phyloP scores from a whole-genome alignment of 37 sponge, comb jelly and placozoan species.

The Geodia barretti region DNA sequence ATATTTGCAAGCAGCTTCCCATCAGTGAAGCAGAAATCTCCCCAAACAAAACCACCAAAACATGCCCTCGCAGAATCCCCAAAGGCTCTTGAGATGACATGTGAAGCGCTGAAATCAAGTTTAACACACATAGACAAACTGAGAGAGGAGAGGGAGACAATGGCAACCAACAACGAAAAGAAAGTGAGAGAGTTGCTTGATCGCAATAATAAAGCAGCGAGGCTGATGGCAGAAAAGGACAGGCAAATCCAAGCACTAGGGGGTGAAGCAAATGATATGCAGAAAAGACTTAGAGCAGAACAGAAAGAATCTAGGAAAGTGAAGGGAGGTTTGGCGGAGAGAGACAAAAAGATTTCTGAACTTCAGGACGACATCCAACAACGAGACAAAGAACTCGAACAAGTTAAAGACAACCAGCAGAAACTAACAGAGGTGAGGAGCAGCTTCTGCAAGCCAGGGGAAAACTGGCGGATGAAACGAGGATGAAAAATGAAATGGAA shows the following conservation, averaged over 20 bases:
- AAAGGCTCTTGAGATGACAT: too few species aligned
- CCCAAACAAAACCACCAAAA: too few species aligned
- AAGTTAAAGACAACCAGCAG: background rate
- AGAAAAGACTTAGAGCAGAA: background rate
- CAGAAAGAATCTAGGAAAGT: background rate
- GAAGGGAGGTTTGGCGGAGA: background rate
- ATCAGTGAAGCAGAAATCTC: too few species aligned
- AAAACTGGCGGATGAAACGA: background rate
- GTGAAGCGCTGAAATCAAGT: too few species aligned
- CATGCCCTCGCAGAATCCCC: too few species aligned
- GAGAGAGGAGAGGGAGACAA: too few species aligned
- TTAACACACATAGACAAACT: background rate
- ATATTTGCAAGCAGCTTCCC: too few species aligned
- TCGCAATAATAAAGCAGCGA: background rate
- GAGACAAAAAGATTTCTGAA: background rate
- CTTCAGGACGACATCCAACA: background rate
- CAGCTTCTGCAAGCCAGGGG: background rate
- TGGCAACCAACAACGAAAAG: too few species aligned
- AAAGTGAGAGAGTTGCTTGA: background rate
- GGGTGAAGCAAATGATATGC: background rate
- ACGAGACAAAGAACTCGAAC: background rate
- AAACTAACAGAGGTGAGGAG: background rate
- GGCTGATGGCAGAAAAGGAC: background rate
- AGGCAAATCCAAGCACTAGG: background rate
- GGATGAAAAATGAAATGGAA: background rate